Base-by-base conservation (phyloP, 2,797 vertebrate species). In the Acipenser oxyrinchus region DNA sequence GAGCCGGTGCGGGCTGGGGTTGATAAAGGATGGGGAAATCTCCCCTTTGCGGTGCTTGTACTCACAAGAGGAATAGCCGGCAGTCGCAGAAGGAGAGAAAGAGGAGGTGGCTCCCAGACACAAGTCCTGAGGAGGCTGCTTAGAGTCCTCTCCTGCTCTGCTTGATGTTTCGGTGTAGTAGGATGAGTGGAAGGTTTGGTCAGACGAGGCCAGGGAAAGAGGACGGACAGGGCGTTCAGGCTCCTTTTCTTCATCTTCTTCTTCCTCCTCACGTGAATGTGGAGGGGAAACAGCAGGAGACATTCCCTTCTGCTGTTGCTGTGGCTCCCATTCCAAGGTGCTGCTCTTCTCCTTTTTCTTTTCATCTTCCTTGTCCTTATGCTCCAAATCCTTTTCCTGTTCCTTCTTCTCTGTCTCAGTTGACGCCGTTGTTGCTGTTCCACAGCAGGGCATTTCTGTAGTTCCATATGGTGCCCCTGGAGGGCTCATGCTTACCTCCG, bases 11-110 rank as follows among this genome's bases (percentile, higher is more conserved):
- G 91, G 91, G 76, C 89, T 90, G 0, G 95, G 95, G 76, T 98
- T 98, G 75, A 99, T 93, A 76, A 98, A 99, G 9, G 96, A 96
- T 6, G 96, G 96, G 0, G 97, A 99, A 23, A 96, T 89, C 76
- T 97, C 96, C 49, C 92, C 90, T 71, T 90, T 90, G 67, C 86
- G 87, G 60, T 91, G 89, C 73, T 84, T 86, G 76, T 88, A 89
- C 69, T 97, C 94, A 0, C 85, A 81, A 1, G 92, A 87, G 13
- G 94, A 93, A 70, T 91, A 91, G 48, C 89, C 89, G 0, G 88
- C 86, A 59, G 89, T 87, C 65, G 79, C 76, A 62, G 76, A 80
- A 23, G 84, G 84, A 37, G 79, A 75, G 15, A 86, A 84, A 23
- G 84, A 86, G 12, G 85, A 84, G 49, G 80, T 66, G 7, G 83